These are phyloP conservation scores for Cavia porcellus DNA, from an alignment of 2,113 vertebrate genomes.

Conservation along the genomic window DNA sequence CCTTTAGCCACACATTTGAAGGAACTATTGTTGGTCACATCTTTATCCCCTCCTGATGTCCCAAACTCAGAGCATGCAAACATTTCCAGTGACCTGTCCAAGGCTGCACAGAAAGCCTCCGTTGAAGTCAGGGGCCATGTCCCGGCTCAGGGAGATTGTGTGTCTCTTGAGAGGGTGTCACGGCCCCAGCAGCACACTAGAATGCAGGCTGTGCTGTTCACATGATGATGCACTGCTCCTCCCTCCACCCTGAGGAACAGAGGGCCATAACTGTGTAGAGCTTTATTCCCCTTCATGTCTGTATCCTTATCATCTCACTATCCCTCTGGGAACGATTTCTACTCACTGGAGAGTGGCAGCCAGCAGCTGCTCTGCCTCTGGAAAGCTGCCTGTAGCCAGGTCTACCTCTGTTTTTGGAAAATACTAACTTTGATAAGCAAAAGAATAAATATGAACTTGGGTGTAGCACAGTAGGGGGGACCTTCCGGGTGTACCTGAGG, in stretches of 20 bases:
- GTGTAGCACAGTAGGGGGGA: background rate
- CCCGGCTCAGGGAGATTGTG: background rate
- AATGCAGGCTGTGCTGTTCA: background rate
- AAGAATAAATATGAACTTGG: background rate
- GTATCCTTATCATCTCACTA: background rate
- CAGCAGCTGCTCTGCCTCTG: background rate
- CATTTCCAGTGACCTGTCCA: background rate
- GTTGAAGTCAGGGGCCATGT: background rate
- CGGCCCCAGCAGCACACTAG: background rate
- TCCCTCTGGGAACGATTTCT: background rate
- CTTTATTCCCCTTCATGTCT: background rate
- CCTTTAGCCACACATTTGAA: background rate
- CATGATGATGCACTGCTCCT: background rate
- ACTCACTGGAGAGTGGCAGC: background rate
- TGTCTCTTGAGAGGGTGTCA: background rate
- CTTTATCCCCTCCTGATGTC: background rate
- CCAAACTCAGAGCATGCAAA: background rate
- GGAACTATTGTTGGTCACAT: background rate
- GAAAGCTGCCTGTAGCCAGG: background rate
- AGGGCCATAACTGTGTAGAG: background rate
- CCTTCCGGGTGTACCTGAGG: background rate
- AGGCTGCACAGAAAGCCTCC: background rate
- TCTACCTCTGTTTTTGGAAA: background rate
- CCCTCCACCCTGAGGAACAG: background rate
- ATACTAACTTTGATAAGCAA: background rate